Conservation (phyloP, 2,888 invertebrate genomes). For the Ceriagrion tenellum region DNA sequence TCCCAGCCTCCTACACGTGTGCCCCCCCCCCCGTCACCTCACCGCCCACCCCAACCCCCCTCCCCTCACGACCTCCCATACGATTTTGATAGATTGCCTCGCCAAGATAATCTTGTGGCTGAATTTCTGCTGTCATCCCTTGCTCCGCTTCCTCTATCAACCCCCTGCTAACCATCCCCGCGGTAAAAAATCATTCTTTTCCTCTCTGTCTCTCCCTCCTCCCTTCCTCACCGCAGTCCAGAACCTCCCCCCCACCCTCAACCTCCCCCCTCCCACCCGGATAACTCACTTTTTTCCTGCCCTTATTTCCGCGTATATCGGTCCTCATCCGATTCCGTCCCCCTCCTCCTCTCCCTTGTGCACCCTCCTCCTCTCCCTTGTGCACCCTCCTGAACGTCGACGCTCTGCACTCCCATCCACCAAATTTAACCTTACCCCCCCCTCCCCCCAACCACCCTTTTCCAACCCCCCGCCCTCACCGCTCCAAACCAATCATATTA, state of each 20-base stretch:
- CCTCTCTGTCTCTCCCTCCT: background rate
- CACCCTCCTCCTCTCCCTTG: background rate
- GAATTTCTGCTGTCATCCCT: slow-evolving; percentile 63
- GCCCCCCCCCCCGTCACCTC: background rate
- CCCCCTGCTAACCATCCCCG: slow-evolving; percentile 54
- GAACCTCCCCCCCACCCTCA: background rate
- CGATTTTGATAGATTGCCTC: slow-evolving; percentile 67
- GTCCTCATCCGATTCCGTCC: background rate
- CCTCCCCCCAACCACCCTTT: background rate
- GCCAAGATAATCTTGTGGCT: slow-evolving; percentile 66
- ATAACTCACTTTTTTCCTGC: slow-evolving; percentile 24
- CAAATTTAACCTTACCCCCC: background rate
- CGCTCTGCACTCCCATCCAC: background rate
- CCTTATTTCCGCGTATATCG: slow-evolving; percentile 12
- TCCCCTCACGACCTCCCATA: slow-evolving; percentile 1
- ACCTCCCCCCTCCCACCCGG: background rate
- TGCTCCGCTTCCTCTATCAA: slow-evolving; percentile 59
- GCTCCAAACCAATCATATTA: slow-evolving; percentile 44
- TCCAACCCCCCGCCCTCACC: background rate
- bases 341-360: background rate
- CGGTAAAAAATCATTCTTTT: slow-evolving; percentile 58
- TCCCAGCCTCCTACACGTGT: background rate
- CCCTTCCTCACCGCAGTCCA: background rate
- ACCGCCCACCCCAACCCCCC: background rate
- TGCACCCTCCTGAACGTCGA: background rate